Conservation (phyloP, 2,888 invertebrate species). For the Drosophila quinaria region DNA sequence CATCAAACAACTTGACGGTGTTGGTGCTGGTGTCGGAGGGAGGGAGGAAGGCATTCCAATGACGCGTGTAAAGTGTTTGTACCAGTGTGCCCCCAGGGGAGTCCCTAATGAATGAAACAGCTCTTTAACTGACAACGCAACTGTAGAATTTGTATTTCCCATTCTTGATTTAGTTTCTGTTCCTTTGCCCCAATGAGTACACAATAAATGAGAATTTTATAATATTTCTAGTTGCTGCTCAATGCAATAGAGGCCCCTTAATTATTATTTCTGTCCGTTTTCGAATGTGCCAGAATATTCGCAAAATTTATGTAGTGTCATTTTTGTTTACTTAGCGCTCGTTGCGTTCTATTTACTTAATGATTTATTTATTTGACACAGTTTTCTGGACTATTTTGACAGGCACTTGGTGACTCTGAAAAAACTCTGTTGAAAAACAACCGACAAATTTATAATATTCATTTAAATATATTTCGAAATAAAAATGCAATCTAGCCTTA, state of each 20-base stretch:
- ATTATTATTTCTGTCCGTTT: slow-evolving; percentile 36
- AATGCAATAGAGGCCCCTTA: slow-evolving; percentile 11
- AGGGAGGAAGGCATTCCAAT: slow-evolving; percentile 31
- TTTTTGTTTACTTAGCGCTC: slow-evolving; percentile 47
- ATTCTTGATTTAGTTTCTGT: slow-evolving; percentile 19
- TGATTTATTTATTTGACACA: slow-evolving; percentile 26
- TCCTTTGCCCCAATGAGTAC: slow-evolving; percentile 41
- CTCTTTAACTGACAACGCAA: slow-evolving; percentile 35
- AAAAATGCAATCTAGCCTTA: not conserved
- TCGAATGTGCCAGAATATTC: slow-evolving; percentile 48
- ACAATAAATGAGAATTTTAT: slow-evolving; percentile 2
- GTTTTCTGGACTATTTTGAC: slow-evolving; percentile 8
- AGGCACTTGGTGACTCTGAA: slow-evolving; percentile 8
- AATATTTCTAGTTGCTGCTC: slow-evolving; percentile 27
- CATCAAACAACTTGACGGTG: slow-evolving; percentile 42
- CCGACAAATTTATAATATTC: not conserved
- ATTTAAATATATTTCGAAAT: not conserved
- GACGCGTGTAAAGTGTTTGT: slow-evolving; percentile 57
- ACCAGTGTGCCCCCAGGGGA: slow-evolving; percentile 57
- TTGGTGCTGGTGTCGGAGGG: not conserved
- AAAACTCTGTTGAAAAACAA: slow-evolving; percentile 11
- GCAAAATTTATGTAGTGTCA: slow-evolving; percentile 38
- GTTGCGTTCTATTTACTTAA: slow-evolving; percentile 19
- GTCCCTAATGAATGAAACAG: slow-evolving; percentile 52
- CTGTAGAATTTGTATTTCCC: slow-evolving; percentile 58